These are phyloP conservation scores for Pangasius sanitwongsei DNA, from an alignment of 2,797 vertebrate species.

Conservation along the genomic window DNA sequence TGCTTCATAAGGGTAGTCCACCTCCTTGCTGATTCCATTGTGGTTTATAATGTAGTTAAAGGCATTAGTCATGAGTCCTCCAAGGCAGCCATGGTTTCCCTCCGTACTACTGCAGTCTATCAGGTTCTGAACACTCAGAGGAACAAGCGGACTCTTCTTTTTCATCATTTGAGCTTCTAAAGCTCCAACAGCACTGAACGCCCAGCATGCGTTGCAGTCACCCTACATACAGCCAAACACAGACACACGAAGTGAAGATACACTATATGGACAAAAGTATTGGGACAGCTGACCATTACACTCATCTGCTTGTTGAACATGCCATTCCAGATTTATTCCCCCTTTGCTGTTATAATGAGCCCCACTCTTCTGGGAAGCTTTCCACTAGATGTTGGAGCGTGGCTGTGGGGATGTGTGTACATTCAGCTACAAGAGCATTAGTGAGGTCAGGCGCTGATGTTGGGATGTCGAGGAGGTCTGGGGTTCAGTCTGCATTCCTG, in stretches of 20 bases:
- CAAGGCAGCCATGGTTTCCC: constrained; percentile 74
- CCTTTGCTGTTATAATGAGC: too few species aligned
- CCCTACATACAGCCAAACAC: constrained; percentile 65
- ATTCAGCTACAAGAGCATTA: too few species aligned
- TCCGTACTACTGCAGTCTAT: constrained; percentile 72
- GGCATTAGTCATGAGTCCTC: constrained; percentile 71
- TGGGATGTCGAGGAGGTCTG: too few species aligned
- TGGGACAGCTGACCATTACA: too few species aligned
- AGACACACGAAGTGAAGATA: neutral
- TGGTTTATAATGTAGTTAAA: constrained; percentile 73
- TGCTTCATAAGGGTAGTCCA: constrained; percentile 75
- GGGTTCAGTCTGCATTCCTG: too few species aligned
- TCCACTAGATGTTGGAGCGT: too few species aligned
- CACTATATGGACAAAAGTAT: too few species aligned
- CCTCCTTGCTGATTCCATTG: constrained; percentile 73
- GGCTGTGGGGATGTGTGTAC: too few species aligned
- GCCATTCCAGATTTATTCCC: too few species aligned
- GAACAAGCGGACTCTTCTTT: constrained; percentile 63
- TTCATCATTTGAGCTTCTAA: constrained; percentile 78
- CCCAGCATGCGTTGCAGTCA: constrained; percentile 78
- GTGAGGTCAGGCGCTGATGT: too few species aligned
- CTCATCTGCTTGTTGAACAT: too few species aligned
- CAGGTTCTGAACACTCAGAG: constrained; percentile 79
- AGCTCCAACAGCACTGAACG: constrained; percentile 76
- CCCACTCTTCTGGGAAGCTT: too few species aligned